phyloP scores from a whole-genome alignment of 1,140 invertebrate species.

The Planococcus citri region DNA sequence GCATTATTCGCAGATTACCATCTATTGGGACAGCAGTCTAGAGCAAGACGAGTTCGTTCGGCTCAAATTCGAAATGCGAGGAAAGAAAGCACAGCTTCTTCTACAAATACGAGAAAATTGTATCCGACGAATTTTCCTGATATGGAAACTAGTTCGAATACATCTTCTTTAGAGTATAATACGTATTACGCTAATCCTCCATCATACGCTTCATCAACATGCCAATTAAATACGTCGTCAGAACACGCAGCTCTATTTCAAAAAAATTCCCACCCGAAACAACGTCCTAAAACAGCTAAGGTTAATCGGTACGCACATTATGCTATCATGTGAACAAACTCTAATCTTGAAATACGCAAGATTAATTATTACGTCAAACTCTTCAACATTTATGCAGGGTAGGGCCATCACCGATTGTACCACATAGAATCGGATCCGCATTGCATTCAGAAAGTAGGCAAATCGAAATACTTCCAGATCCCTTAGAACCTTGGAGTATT shows the following conservation, averaged over 20 bases:
- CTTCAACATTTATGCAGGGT: slow-evolving; percentile 27
- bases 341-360: too few species aligned
- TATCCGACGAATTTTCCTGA: slow-evolving; percentile 28
- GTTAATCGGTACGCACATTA: slow-evolving; percentile 35
- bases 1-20: slow-evolving; percentile 32
- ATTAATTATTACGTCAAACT: too few species aligned
- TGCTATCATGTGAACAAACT: too few species aligned
- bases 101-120: slow-evolving; percentile 27
- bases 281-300: slow-evolving; percentile 36
- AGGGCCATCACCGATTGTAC: slow-evolving; percentile 28
- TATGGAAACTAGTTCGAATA: slow-evolving; percentile 28
- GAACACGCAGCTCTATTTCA: slow-evolving; percentile 21
- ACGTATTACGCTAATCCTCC: slow-evolving; percentile 16
- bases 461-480: slow-evolving; percentile 43
- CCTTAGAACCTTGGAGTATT: slow-evolving; percentile 58
- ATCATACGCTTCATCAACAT: background rate
- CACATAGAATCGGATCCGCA: slow-evolving; percentile 30
- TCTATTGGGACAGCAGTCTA: slow-evolving; percentile 44
- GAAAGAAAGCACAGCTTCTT: slow-evolving; percentile 34
- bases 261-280: slow-evolving; percentile 27
- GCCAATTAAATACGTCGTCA: background rate
- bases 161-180: slow-evolving; percentile 27
- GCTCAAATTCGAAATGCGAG: slow-evolving; percentile 33
- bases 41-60: slow-evolving; percentile 45
- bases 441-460: slow-evolving; percentile 28